Percentiles rank a stretch among this genome's conserved stretches.
phyloP scores from a whole-genome alignment of 2,113 vertebrate genomes.

The Cheirogaleus medius region DNA sequence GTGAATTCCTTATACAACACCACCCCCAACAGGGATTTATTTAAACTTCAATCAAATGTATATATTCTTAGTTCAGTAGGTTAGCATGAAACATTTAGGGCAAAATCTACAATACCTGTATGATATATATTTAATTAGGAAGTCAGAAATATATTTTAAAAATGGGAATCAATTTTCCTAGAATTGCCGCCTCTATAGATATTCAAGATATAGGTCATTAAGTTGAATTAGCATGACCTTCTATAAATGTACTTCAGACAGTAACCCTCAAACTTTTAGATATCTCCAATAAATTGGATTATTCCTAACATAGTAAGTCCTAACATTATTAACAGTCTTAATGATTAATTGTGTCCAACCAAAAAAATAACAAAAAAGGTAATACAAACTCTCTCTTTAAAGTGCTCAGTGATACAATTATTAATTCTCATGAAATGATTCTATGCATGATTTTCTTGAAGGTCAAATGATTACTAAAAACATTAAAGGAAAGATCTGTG shows the following conservation, averaged over 20 bases:
- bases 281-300: neutral
- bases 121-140: neutral
- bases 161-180: neutral
- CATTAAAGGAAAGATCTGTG: constrained; percentile 3
- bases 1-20: neutral
- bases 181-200: neutral
- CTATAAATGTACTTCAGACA: neutral
- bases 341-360: neutral
- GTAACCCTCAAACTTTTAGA: neutral
- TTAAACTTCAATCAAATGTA: neutral
- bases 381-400: neutral
- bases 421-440: neutral
- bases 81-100: neutral
- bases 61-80: neutral
- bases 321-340: neutral
- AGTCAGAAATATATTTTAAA: neutral
- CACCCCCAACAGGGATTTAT: neutral
- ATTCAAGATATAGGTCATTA: neutral
- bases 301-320: neutral
- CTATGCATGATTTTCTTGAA: neutral
- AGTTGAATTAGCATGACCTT: neutral
- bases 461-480: constrained; percentile 31
- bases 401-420: neutral
- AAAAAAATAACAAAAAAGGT: neutral
- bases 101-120: neutral